A percentile compares a stretch with the other conserved stretches of the same genome.
phyloP scores from a whole-genome alignment of 2,888 invertebrate species.

The Bursaphelenchus okinawaensis region DNA sequence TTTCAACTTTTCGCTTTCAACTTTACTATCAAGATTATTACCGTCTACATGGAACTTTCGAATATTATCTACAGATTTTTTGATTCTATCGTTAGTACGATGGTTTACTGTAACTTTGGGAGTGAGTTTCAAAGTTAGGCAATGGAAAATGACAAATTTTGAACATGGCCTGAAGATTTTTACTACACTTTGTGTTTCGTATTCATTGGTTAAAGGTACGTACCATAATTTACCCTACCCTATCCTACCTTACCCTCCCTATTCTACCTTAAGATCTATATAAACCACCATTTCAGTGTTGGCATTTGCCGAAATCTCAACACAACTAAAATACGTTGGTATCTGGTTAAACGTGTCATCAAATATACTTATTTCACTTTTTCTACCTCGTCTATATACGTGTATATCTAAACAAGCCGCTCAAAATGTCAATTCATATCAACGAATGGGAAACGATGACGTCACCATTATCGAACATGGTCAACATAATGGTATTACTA shows the following conservation, averaged over 20 bases:
- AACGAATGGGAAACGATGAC: neutral
- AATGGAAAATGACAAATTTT: neutral
- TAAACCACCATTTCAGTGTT: neutral
- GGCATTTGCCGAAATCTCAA: constrained; percentile 34
- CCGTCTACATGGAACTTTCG: constrained; percentile 23
- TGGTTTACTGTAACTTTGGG: neutral
- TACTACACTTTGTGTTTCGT: neutral
- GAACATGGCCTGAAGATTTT: neutral
- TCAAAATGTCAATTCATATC: neutral
- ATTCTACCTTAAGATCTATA: neutral
- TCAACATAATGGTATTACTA: neutral
- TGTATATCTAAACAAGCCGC: neutral
- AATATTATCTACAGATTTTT: constrained; percentile 22
- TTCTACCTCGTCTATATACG: neutral
- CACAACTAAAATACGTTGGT: constrained; percentile 36
- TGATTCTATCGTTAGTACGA: constrained; percentile 15
- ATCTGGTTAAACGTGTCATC: constrained; percentile 27
- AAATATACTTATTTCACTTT: neutral
- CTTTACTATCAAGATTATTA: neutral
- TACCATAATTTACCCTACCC: too few relatives aligned
- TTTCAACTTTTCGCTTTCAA: constrained; percentile 16
- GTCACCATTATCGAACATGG: too few relatives aligned
- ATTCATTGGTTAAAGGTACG: neutral
- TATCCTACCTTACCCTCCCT: too few relatives aligned
- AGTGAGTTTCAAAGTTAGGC: neutral